phyloP scores from a whole-genome alignment of 2,113 vertebrate species.

The Amblyopsis rosae region DNA sequence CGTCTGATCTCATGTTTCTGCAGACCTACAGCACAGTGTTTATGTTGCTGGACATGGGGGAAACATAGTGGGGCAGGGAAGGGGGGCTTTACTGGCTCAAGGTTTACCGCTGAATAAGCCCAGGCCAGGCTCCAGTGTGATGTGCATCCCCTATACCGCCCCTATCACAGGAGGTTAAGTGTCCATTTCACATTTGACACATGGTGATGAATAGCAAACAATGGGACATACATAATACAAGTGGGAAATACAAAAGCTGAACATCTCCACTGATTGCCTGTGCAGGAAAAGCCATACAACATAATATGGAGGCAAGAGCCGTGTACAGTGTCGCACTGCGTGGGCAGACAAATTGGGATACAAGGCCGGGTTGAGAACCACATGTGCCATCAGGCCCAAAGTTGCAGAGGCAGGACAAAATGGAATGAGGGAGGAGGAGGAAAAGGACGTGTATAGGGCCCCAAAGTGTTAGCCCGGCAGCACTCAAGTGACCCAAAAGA shows the following conservation, averaged over 20 bases:
- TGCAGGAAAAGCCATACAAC: slow-evolving; percentile 28
- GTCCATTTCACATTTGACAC: slow-evolving; percentile 26
- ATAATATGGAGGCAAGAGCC: no score
- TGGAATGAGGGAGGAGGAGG: no score
- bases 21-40: slow-evolving; percentile 90
- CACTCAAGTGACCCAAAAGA: no score
- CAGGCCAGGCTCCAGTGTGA: slow-evolving; percentile 44
- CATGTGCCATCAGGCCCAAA: no score
- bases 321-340: no score
- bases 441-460: no score
- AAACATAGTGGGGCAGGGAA: background rate
- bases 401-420: no score
- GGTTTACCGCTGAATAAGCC: slow-evolving; percentile 59
- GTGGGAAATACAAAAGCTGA: background rate
- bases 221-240: slow-evolving; percentile 19
- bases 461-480: no score
- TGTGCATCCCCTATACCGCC: slow-evolving; percentile 6
- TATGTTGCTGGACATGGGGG: slow-evolving; percentile 76
- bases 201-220: slow-evolving; percentile 18
- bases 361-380: no score
- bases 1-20: slow-evolving; percentile 75
- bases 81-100: slow-evolving; percentile 52
- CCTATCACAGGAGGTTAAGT: slow-evolving; percentile 12
- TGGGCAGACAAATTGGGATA: no score
- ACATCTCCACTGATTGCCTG: background rate